Conservation (phyloP, 2,888 invertebrate species). For the Phytoseiulus persimilis region DNA sequence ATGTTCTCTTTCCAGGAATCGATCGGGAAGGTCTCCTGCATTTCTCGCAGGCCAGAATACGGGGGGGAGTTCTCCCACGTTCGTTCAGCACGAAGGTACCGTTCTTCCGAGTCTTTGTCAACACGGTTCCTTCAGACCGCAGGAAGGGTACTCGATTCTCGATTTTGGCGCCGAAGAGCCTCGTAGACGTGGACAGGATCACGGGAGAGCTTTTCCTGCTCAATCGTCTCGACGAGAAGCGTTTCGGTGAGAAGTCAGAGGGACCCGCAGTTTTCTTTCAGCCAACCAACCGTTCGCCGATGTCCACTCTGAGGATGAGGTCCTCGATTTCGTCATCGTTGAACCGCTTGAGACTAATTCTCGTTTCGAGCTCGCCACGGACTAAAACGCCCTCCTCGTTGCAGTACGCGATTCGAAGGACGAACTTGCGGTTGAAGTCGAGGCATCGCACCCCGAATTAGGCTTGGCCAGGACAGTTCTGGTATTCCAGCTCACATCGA, state of each 20-base stretch:
- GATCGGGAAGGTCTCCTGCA: neutral
- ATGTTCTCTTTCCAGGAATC: too few species aligned
- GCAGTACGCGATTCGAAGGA: neutral
- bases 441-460: neutral
- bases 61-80: neutral
- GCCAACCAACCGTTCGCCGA: too few species aligned
- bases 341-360: too few species aligned
- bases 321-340: too few species aligned
- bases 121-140: neutral
- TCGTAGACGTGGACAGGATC: neutral
- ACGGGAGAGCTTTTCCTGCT: neutral
- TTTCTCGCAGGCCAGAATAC: neutral
- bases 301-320: too few species aligned
- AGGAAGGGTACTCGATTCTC: neutral
- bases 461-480: conserved; percentile 9
- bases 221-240: neutral
- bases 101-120: neutral
- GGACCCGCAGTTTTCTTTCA: neutral
- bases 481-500: neutral
- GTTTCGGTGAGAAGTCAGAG: neutral
- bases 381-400: neutral
- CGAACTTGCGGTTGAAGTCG: neutral
- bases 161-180: neutral
- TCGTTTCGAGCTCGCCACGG: neutral
- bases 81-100: neutral